phyloP scores from a whole-genome alignment of 2,797 vertebrate genomes.

The Anniella stebbinsi region DNA sequence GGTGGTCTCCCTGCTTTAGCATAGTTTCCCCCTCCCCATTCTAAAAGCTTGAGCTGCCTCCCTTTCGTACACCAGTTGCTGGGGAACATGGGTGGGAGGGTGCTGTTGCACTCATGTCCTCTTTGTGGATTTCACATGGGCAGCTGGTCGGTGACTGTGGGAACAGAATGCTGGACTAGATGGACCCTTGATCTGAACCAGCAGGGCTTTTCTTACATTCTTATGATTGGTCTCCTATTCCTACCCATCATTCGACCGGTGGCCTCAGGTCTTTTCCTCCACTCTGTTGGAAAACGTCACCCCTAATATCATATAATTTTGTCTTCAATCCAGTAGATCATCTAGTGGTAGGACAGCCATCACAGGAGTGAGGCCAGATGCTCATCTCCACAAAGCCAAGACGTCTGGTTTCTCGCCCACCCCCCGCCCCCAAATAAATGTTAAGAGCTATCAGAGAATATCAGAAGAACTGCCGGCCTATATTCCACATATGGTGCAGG shows the following conservation, averaged over 20 bases:
- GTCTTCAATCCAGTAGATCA: conserved; percentile 15
- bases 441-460: neutral
- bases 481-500: neutral
- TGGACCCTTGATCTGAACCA: no score
- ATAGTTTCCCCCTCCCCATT: no score
- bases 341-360: conserved; percentile 34
- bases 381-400: neutral
- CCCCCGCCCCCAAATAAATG: neutral
- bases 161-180: no score
- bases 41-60: no score
- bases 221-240: neutral
- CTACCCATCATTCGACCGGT: conserved; percentile 43
- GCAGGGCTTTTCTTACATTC: no score
- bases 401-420: neutral
- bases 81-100: no score
- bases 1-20: no score
- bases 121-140: no score
- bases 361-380: conserved; percentile 56
- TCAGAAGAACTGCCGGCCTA: conserved; percentile 9
- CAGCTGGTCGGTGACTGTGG: no score
- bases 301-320: neutral
- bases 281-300: conserved; percentile 9
- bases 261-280: conserved; percentile 25
- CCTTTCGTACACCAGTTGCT: no score
- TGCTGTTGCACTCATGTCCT: no score